Percentiles rank a stretch among this genome's conserved stretches.
Conservation (phyloP, 2,113 vertebrate genomes). For the Platanista minor region DNA sequence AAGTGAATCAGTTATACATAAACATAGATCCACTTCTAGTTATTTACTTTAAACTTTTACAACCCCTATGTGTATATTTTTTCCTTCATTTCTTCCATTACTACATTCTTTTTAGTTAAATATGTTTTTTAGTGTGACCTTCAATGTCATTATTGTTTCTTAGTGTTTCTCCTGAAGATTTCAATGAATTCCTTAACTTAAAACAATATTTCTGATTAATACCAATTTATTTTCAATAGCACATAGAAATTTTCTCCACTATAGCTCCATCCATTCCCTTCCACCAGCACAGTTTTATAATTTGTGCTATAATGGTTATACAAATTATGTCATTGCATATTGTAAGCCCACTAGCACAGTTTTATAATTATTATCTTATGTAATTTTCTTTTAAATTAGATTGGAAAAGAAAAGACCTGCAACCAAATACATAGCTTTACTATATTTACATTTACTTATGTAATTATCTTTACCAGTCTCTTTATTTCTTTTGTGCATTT, state of each 20-base stretch:
- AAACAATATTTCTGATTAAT: not conserved
- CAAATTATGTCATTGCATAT: not conserved
- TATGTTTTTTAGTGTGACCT: not conserved
- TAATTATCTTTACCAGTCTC: not conserved
- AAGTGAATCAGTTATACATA: no score
- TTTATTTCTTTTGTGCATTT: not conserved
- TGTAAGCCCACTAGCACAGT: not conserved
- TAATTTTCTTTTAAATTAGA: not conserved
- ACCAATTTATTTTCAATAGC: not conserved
- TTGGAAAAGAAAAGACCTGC: not conserved
- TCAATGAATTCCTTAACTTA: not conserved
- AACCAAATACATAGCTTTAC: not conserved
- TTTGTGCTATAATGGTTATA: not conserved
- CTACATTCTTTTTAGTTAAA: not conserved
- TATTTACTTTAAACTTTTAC: not conserved
- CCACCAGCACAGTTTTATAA: no score
- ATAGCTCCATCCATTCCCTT: not conserved
- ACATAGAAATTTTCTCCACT: not conserved
- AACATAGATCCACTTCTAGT: no score
- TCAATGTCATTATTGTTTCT: not conserved
- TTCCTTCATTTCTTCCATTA: not conserved
- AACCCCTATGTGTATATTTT: not conserved
- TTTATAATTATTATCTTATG: not conserved
- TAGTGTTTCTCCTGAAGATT: not conserved
- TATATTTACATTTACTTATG: not conserved